A percentile compares a stretch with the other conserved stretches of the same genome.
Conservation (phyloP, 1,140 invertebrate species). For the Nasonia vitripennis region DNA sequence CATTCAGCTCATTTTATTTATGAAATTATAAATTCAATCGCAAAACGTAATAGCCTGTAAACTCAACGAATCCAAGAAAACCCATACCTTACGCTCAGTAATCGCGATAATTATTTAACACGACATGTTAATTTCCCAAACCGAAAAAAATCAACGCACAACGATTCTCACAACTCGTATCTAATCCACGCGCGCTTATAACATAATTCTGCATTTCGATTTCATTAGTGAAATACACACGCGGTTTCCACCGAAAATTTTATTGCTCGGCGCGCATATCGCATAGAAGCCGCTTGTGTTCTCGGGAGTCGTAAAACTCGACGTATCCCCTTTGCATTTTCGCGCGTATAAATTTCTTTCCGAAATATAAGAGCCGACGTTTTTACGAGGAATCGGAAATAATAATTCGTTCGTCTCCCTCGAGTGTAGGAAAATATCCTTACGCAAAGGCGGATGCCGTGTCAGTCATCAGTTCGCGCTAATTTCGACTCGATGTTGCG, state of each 20-base stretch:
- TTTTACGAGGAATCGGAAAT: background rate
- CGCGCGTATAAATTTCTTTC: too few relatives aligned
- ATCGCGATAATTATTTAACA: background rate
- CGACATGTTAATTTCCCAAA: background rate
- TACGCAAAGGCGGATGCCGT: constrained; percentile 1
- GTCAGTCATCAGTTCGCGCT: background rate
- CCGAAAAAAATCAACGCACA: background rate
- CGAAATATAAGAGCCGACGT: too few relatives aligned
- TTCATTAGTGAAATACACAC: background rate
- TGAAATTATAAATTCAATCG: too few relatives aligned
- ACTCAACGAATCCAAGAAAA: background rate
- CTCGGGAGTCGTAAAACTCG: background rate
- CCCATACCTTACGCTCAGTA: background rate
- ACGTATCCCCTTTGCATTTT: background rate
- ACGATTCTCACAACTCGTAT: too few relatives aligned
- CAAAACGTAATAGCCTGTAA: background rate
- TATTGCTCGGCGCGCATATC: background rate
- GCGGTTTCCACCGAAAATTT: background rate
- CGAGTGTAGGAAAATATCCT: background rate
- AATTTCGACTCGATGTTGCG: constrained; percentile 3
- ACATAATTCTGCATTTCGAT: background rate
- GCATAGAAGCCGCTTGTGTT: background rate
- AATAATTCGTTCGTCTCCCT: background rate
- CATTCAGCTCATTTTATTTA: too few relatives aligned
- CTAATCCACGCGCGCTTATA: background rate